phyloP scores from a whole-genome alignment of 1,140 invertebrate genomes.

The Prorops nasuta region DNA sequence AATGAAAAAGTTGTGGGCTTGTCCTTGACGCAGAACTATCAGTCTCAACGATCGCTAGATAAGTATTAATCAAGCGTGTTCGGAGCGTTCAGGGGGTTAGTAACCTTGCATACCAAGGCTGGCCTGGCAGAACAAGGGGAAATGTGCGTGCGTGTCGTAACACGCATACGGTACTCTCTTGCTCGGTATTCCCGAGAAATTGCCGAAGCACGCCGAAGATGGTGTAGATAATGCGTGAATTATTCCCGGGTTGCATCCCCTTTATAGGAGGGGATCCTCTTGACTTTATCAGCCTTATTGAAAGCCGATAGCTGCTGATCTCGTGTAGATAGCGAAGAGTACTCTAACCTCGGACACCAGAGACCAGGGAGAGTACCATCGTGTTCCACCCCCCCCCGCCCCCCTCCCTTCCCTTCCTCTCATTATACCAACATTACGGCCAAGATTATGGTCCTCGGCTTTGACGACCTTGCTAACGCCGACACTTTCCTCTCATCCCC shows the following conservation, averaged over 20 bases:
- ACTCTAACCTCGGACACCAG: too few relatives aligned
- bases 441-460: too few relatives aligned
- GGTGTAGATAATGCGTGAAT: constrained; percentile 54
- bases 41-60: too few relatives aligned
- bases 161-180: constrained; percentile 1
- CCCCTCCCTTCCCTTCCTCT: too few relatives aligned
- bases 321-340: constrained; percentile 48
- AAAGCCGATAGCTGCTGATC: constrained; percentile 52
- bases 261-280: constrained; percentile 43
- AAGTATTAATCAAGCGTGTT: neutral
- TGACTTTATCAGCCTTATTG: constrained; percentile 56
- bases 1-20: too few relatives aligned
- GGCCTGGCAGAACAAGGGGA: neutral
- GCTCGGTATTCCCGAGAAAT: constrained; percentile 28
- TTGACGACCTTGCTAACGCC: too few relatives aligned
- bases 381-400: too few relatives aligned
- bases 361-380: too few relatives aligned
- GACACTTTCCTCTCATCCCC: too few relatives aligned
- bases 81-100: neutral
- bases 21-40: too few relatives aligned
- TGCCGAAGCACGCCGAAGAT: constrained; percentile 44
- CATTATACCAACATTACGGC: too few relatives aligned
- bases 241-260: constrained; percentile 52
- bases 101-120: constrained; percentile 8
- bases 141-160: constrained; percentile 5